phyloP scores from a whole-genome alignment of 2,888 invertebrate genomes.

The Melinaea menophilus region DNA sequence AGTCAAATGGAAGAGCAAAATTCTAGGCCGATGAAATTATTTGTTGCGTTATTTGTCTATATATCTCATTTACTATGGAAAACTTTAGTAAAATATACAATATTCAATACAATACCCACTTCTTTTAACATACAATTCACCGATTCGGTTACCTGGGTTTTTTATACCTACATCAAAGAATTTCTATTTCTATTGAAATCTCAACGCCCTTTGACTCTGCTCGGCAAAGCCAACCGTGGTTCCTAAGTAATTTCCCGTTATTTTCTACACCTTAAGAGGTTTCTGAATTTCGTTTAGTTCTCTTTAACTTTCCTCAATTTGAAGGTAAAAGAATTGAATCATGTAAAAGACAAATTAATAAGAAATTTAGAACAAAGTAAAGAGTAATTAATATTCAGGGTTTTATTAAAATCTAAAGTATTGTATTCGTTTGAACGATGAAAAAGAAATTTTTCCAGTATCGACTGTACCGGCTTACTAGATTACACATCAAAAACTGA shows the following conservation, averaged over 20 bases:
- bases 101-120: constrained; percentile 18
- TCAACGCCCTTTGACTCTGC: constrained; percentile 51
- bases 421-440: constrained; percentile 13
- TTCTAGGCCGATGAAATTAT: too few relatives aligned
- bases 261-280: constrained; percentile 32
- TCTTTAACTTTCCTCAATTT: constrained; percentile 23
- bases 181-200: constrained; percentile 52
- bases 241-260: constrained; percentile 54
- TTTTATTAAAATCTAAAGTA: constrained; percentile 13
- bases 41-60: too few relatives aligned
- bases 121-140: constrained; percentile 22
- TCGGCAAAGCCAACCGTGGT: constrained; percentile 47
- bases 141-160: constrained; percentile 34
- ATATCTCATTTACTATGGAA: not conserved
- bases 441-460: constrained; percentile 33
- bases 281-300: constrained; percentile 20
- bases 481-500: constrained; percentile 42
- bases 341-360: constrained; percentile 13
- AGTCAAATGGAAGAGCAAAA: too few relatives aligned
- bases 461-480: constrained; percentile 21
- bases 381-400: constrained; percentile 9
- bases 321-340: constrained; percentile 9
- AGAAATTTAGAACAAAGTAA: constrained; percentile 1
- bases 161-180: constrained; percentile 55
- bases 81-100: not conserved